These are phyloP conservation scores for Daboia siamensis DNA, from an alignment of 2,113 vertebrate species.

Conservation along the genomic window DNA sequence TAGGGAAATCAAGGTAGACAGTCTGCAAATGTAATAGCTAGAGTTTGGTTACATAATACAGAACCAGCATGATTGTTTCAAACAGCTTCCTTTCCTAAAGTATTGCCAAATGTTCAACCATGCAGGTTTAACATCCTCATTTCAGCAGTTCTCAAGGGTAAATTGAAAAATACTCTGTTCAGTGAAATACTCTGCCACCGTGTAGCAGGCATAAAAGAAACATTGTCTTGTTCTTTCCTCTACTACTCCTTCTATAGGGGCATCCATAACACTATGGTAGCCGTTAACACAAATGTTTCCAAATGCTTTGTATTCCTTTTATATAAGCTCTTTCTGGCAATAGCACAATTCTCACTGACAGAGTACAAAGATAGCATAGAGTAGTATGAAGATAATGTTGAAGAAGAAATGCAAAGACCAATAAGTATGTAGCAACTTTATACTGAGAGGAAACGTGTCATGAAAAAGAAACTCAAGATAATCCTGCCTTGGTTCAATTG, in stretches of 20 bases:
- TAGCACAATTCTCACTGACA: background rate
- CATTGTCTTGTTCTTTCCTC: background rate
- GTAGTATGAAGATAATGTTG: background rate
- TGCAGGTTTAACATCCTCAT: background rate
- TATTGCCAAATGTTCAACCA: background rate
- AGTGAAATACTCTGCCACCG: background rate
- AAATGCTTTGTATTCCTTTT: background rate
- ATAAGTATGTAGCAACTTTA: background rate
- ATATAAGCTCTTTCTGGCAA: background rate
- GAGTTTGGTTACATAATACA: background rate
- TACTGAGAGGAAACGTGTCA: background rate
- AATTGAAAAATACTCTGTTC: background rate
- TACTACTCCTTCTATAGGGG: background rate
- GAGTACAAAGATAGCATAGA: background rate
- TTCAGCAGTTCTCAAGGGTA: background rate
- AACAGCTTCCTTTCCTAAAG: background rate
- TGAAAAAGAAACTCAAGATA: background rate
- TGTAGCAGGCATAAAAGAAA: background rate
- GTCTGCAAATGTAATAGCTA: background rate
- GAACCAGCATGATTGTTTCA: background rate
- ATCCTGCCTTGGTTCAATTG: background rate
- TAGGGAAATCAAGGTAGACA: background rate
- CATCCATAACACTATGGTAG: background rate
- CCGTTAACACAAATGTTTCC: background rate
- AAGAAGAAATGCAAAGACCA: background rate